Percentiles rank a stretch among this genome's conserved stretches.
phyloP scores from a whole-genome alignment of 2,888 invertebrate genomes.

The Neocrepidodera transversa region DNA sequence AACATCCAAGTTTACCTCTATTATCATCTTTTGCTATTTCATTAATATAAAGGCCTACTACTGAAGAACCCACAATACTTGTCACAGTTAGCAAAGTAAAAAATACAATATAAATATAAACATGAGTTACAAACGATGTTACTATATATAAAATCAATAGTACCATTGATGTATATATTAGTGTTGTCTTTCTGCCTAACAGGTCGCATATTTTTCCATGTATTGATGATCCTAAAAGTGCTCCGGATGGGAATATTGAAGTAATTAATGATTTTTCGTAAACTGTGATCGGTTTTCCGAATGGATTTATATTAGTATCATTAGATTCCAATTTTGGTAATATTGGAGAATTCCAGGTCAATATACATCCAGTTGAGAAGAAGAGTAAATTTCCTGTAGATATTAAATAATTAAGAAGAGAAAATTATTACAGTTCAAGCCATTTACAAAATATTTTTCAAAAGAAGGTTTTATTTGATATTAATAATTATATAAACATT shows the following conservation, averaged over 20 bases:
- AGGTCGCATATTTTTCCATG: slow-evolving; percentile 30
- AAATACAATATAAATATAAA: slow-evolving; percentile 60
- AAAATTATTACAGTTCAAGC: no score
- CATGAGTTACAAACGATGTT: slow-evolving; percentile 27
- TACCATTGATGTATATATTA: slow-evolving; percentile 68
- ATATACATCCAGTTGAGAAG: slow-evolving; percentile 55
- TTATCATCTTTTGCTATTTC: slow-evolving; percentile 82
- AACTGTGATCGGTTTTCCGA: slow-evolving; percentile 45
- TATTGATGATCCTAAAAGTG: slow-evolving; percentile 29
- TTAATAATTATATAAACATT: no score
- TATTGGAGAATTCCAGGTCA: slow-evolving; percentile 58
- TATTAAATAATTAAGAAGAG: no score
- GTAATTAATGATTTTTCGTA: slow-evolving; percentile 7
- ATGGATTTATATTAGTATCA: slow-evolving; percentile 46
- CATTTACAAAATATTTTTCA: no score
- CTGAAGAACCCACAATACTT: slow-evolving; percentile 40
- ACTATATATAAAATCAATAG: slow-evolving; percentile 62
- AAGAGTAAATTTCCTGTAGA: slow-evolving; percentile 58
- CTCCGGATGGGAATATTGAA: slow-evolving; percentile 24
- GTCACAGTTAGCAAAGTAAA: background rate
- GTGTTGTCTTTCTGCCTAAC: slow-evolving; percentile 70
- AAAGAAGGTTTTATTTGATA: no score
- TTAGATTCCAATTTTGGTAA: slow-evolving; percentile 33
- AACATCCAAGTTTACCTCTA: slow-evolving; percentile 74
- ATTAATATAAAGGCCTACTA: slow-evolving; percentile 82